Evolutionary conservation across 53 echinoderm and acorn worm genomes (phyloP), one percentile per base, ranked within the genome.

Genomic region (Henricia sp.): DNA sequence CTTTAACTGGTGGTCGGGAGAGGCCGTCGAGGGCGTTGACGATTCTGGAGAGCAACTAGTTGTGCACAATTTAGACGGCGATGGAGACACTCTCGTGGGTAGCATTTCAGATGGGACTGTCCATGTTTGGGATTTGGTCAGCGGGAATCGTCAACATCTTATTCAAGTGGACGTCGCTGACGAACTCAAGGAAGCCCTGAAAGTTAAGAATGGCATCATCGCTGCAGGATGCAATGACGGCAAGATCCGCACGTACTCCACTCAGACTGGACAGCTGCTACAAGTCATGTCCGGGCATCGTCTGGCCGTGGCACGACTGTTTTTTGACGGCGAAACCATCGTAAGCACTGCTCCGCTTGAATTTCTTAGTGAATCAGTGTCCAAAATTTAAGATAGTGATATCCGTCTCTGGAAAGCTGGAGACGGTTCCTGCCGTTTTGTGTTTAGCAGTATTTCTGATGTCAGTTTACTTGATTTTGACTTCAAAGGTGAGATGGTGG

Each of bases 401-500:
- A 74, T 57, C n/a, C 6, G 25, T 4, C 56, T 74, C 1, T 56
- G 55, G 36, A 19, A 1, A 20, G 30, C 55, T 37, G 38, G 14
- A 23, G 55, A 36, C 37, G 52, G 46, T 27, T 48, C 27, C 50
- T 2, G 29, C 48, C 17, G 33, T 20, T 11, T 2, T 25, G 24
- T 55, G 12, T 12, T 16, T 24, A 10, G 8, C 57, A 26, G 25
- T 14, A 5, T 24, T 17, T 55, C 21, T 37, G 20, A 37, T 5
- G 1, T 57, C 39, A 21, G 21, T 27, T 14, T 54, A 3, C 14
- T 52, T 36, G n/a, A 55, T 16, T 8, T 74, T 33, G 74, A 74
- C 20, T 74, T 54, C 35, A 13, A 36, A 17, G 74, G 55, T 38
- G 55, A 74, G 37, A 54, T 32, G 20, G 54, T 74, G 19, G 74